phyloP scores from a whole-genome alignment of 2,113 vertebrate species.

The Antechinus stuartii region DNA sequence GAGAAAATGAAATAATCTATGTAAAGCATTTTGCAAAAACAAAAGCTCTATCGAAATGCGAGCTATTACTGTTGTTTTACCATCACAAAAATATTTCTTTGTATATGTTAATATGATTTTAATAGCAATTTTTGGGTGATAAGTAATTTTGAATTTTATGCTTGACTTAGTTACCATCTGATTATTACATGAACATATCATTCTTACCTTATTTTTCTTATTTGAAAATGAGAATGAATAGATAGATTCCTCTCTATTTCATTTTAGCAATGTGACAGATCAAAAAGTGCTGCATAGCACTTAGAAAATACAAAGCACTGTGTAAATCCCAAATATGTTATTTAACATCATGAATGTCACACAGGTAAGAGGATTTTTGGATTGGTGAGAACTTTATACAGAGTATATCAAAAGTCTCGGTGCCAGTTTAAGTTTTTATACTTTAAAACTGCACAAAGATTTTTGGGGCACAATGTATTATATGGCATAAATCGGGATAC shows the following conservation, averaged over 20 bases:
- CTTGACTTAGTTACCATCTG: background rate
- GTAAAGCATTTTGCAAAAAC: background rate
- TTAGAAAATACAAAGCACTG: conserved; percentile 40
- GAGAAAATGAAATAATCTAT: background rate
- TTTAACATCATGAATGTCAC: conserved; percentile 1
- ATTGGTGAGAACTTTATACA: background rate
- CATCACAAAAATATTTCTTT: background rate
- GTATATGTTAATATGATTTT: background rate
- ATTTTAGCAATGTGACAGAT: background rate
- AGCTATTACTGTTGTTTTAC: background rate
- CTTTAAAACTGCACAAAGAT: background rate
- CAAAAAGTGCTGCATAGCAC: background rate
- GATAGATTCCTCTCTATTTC: conserved; percentile 27
- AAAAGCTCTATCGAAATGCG: background rate
- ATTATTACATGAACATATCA: background rate
- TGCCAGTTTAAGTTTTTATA: conserved; percentile 23
- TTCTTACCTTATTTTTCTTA: background rate
- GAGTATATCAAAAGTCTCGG: background rate
- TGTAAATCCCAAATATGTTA: conserved; percentile 1
- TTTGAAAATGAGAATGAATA: background rate
- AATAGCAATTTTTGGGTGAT: background rate
- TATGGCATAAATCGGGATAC: background rate
- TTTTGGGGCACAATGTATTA: background rate
- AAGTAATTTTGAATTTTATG: background rate
- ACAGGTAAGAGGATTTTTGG: background rate